Evolutionary conservation across 2,797 vertebrate genomes (phyloP), one percentile per base, ranked within the genome.

Genomic region (Anabacerthia variegaticeps): DNA sequence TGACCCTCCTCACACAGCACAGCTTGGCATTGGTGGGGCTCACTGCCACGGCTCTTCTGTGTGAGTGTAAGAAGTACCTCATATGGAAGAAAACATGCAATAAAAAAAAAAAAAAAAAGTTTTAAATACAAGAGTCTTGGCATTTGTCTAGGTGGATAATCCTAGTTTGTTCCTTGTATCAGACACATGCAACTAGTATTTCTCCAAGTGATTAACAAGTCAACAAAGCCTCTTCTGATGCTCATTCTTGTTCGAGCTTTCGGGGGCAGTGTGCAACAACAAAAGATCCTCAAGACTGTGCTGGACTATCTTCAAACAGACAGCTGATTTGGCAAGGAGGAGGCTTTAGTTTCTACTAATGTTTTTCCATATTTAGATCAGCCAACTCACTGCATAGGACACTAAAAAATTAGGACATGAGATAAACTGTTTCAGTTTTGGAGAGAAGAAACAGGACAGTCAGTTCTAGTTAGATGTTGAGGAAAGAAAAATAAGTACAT

Each of bases 401-500:
- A 12, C 48, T 49, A 66, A 75, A 87, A 82, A 21, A 43, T 41
- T 8, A 34, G 12, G 49, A 86, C 9, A 7, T 48, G 41, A 88
- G 34, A 23, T 54, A 89, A 90, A 43, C 14, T 2, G 4, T 77
- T 89, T 65, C 34, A 21, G 5, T 71, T 75, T 51, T 43, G 27
- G 52, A 61, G 1, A 88, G 15, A 52, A 12, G 27, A 84, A 85
- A 62, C 21, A 54, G 74, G 27, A 71, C 24, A 72, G 24, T 51
- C 63, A 67, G 26, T 85, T 72, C 43, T 84, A 46, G 21, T 44
- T 63, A 61, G 7, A 56, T 54, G 22, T 2, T 30, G 8, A 80
- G 17, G 65, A 79, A 80, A 92, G 37, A 61, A 77, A 90, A 92
- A 66, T 6, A 62, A 78, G 11, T 26, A 17, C 32, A 39, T 92